Evolutionary conservation across 2,113 vertebrate species (phyloP).

Genomic region (Seriola aureovittata): DNA sequence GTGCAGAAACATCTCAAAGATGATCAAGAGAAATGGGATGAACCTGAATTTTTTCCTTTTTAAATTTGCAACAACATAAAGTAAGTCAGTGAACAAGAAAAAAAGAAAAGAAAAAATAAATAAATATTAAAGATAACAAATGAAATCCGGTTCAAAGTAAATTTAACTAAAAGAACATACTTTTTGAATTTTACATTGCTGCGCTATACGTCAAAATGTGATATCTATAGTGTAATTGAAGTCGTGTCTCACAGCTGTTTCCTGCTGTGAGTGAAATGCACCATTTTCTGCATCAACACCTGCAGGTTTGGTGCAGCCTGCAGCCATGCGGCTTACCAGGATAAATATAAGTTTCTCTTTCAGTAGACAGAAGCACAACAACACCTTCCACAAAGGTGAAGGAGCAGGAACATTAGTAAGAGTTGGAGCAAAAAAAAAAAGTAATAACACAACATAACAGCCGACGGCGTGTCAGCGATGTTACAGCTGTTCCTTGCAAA

Average conservation of each 20-base stretch:
- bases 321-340: background rate
- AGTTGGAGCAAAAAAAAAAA: too few relatives aligned
- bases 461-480: background rate
- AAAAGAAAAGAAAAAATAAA: too few relatives aligned
- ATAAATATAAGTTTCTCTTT: background rate
- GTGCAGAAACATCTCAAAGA: too few relatives aligned
- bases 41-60: too few relatives aligned
- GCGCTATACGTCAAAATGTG: background rate
- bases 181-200: too few relatives aligned
- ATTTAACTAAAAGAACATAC: too few relatives aligned
- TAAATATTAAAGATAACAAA: too few relatives aligned
- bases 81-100: too few relatives aligned
- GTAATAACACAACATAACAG: background rate
- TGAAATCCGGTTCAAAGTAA: too few relatives aligned
- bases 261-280: conserved; percentile 42
- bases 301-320: conserved; percentile 8
- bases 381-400: background rate
- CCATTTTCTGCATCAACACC: conserved; percentile 13
- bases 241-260: conserved; percentile 46
- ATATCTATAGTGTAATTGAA: background rate
- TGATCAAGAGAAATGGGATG: too few relatives aligned
- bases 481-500: background rate
- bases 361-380: background rate
- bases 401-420: background rate
- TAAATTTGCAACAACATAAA: too few relatives aligned